These are phyloP conservation scores for Nemotelus nigrinus DNA, from an alignment of 2,888 invertebrate genomes.

Conservation along the genomic window DNA sequence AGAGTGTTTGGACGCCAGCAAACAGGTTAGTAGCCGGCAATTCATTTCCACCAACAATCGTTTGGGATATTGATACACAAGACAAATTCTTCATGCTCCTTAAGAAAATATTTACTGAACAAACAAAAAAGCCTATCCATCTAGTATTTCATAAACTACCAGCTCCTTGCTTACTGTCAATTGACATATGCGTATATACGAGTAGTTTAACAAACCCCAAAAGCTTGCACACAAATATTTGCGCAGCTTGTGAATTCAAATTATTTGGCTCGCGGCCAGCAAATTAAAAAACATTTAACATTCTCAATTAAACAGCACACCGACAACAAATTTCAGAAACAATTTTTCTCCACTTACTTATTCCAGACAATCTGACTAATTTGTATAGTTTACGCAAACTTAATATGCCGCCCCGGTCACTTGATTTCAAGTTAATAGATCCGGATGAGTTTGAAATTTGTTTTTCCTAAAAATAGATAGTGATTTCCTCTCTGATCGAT, in stretches of 20 bases:
- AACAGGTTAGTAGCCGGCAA: constrained; percentile 54
- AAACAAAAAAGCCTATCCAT: too few relatives aligned
- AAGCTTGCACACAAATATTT: background rate
- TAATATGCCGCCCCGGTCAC: background rate
- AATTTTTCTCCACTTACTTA: constrained; percentile 16
- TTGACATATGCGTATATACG: too few relatives aligned
- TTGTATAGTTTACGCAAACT: constrained; percentile 3
- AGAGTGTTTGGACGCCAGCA: constrained; percentile 62
- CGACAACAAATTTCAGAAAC: background rate
- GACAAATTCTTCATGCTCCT: too few relatives aligned
- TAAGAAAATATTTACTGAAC: too few relatives aligned
- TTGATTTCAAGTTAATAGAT: constrained; percentile 8
- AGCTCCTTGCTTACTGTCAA: too few relatives aligned
- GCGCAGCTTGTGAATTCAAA: background rate
- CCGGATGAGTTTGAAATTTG: constrained; percentile 14
- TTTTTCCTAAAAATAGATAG: constrained; percentile 23
- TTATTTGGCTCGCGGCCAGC: constrained; percentile 5
- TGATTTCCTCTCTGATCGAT: constrained; percentile 2
- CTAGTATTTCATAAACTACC: too few relatives aligned
- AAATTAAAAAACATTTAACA: background rate
- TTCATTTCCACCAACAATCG: too few relatives aligned
- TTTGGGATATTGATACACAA: too few relatives aligned
- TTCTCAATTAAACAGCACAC: constrained; percentile 1
- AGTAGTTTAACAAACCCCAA: too few relatives aligned
- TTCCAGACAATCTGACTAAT: constrained; percentile 29